Evolutionary conservation across 2,888 invertebrate species (phyloP), one percentile per base, ranked within the genome.

Genomic region (Platycheirus rosarum): DNA sequence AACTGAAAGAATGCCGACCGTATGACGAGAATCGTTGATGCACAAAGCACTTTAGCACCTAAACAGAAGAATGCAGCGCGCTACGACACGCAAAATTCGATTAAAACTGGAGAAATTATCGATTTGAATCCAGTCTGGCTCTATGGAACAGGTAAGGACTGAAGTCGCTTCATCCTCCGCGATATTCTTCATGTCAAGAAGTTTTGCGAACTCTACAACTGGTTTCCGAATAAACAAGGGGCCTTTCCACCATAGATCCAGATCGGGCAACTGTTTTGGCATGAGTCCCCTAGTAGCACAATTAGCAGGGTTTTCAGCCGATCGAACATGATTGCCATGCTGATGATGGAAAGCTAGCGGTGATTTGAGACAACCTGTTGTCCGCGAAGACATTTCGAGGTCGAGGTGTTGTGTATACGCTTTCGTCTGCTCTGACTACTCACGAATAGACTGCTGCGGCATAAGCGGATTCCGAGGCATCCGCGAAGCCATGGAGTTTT

Each of bases 291-390:
- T 40, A 7, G 29, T 18, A 0, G 44, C 48, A 71, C 76, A 65
- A 73, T 79, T 70, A 32, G 84, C 29, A 23, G 80, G 82, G 57
- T 85, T 84, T 49, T 78, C 49, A 0, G 42, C 20, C 0, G 78
- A 65, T 0, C 42, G 42, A 16, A 84, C 71, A 55, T 80, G n/a
- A 60, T 46, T 70, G 29, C 77, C 78, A n/a, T n/a, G n/a, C n/a
- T n/a, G n/a, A n/a, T n/a, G n/a, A n/a, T n/a, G n/a, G n/a, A n/a
- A n/a, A 7, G 78, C 7, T 18, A n/a, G 26, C 42, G 0, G 53
- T 9, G 4, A 76, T 71, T 51, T 80, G 44, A 46, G 44, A 26
- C 1, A 62, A 26, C 13, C 62, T 13, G 18, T 80, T 80, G n/a
- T 70, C 71, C 4, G 68, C 51, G 9, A 68, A 73, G 1, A 68